A percentile compares a stretch with the other conserved stretches of the same genome.
These are phyloP conservation scores for Euzetes globulus DNA, from an alignment of 2,888 invertebrate genomes.

Conservation along the genomic window DNA sequence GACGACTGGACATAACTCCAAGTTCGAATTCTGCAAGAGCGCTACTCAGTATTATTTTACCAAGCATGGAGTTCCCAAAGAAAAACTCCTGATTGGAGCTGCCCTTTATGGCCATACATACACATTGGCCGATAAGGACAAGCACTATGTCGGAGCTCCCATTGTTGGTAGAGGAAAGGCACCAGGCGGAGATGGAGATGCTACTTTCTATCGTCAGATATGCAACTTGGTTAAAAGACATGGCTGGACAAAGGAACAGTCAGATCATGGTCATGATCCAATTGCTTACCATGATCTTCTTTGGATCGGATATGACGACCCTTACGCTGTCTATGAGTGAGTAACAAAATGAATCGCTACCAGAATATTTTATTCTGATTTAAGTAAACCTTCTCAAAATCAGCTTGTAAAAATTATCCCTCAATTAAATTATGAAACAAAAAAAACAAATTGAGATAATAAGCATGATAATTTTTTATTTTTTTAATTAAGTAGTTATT, in stretches of 20 bases:
- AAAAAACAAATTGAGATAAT: no score
- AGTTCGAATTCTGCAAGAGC: not conserved
- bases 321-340: conserved; percentile 4
- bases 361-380: not conserved
- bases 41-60: not conserved
- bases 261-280: not conserved
- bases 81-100: not conserved
- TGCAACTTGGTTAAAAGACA: not conserved
- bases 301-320: conserved; percentile 29
- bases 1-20: not conserved
- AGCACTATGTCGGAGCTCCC: not conserved
- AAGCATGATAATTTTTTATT: no score
- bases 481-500: no score
- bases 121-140: conserved; percentile 4
- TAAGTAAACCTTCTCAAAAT: conserved; percentile 4
- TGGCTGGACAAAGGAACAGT: conserved; percentile 15
- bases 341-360: not conserved
- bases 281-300: not conserved
- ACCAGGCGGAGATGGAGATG: not conserved
- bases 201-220: not conserved
- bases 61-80: not conserved
- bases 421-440: no score
- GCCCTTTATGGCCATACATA: conserved; percentile 15
- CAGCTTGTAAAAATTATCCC: not conserved
- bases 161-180: not conserved